A percentile compares a stretch with the other conserved stretches of the same genome.
These are phyloP conservation scores for Drosophila glabriapex DNA, from an alignment of 2,888 invertebrate species.

Conservation along the genomic window DNA sequence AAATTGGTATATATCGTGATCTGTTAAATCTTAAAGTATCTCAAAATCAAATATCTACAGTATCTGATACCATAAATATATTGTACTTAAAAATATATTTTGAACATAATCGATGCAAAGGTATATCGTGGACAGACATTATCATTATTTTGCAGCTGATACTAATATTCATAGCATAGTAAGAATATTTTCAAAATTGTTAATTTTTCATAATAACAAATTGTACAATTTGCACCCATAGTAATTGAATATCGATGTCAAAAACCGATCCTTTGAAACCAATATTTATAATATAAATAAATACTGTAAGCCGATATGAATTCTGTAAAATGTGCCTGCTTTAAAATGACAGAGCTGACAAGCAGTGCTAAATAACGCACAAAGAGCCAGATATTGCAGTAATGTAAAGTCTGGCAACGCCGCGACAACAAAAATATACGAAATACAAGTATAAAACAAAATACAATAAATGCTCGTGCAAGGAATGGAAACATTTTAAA, in stretches of 20 bases:
- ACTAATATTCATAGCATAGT: neutral
- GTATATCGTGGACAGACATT: neutral
- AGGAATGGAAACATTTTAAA: constrained; percentile 61
- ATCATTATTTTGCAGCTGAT: neutral
- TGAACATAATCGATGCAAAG: neutral
- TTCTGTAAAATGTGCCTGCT: neutral
- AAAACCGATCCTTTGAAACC: neutral
- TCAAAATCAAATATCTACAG: neutral
- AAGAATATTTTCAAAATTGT: no score
- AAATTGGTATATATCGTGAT: neutral
- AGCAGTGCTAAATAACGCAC: constrained; percentile 38
- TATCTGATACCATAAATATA: neutral
- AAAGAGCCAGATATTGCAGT: no score
- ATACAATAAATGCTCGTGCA: constrained; percentile 64
- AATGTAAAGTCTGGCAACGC: constrained; percentile 43
- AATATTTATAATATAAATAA: neutral
- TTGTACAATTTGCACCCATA: neutral
- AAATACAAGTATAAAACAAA: constrained; percentile 68
- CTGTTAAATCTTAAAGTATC: neutral
- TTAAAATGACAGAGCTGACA: neutral
- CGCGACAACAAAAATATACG: constrained; percentile 61
- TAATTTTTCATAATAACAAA: neutral
- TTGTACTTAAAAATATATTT: neutral
- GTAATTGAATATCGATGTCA: neutral
- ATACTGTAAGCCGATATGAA: neutral